These are phyloP conservation scores for Trichogramma dendrolimi DNA, from an alignment of 2,888 invertebrate genomes.

Conservation along the genomic window DNA sequence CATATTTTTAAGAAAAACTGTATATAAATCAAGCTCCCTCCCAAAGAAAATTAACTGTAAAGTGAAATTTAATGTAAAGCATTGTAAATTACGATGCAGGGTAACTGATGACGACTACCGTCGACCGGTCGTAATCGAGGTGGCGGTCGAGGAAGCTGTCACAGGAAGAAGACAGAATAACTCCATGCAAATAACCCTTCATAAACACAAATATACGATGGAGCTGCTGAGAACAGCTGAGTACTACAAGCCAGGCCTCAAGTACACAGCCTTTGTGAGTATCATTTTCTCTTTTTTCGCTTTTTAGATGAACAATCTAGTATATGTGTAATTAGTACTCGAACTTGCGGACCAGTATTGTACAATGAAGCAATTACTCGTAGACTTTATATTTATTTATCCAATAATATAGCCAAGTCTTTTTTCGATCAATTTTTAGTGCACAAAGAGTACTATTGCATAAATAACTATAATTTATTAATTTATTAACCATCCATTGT, in stretches of 20 bases:
- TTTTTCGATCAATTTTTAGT: not conserved
- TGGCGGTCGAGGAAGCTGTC: slow-evolving; percentile 83
- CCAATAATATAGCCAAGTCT: not conserved
- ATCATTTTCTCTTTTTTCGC: slow-evolving; percentile 7
- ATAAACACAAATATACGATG: slow-evolving; percentile 72
- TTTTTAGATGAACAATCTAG: not conserved
- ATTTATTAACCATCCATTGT: too few relatives aligned
- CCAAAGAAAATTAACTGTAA: slow-evolving; percentile 6
- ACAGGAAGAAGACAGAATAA: slow-evolving; percentile 82
- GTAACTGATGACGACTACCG: slow-evolving; percentile 78
- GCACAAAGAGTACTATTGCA: too few relatives aligned
- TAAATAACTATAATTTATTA: too few relatives aligned
- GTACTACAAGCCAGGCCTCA: slow-evolving; percentile 83
- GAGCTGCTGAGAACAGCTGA: slow-evolving; percentile 76
- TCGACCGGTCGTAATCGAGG: slow-evolving; percentile 78
- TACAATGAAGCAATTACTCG: too few relatives aligned
- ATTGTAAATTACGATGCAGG: slow-evolving; percentile 45
- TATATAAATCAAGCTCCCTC: not conserved
- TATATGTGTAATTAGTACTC: not conserved
- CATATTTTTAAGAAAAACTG: too few relatives aligned
- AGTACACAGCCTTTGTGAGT: slow-evolving; percentile 76
- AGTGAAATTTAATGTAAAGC: not conserved
- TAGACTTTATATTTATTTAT: not conserved
- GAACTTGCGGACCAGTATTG: too few relatives aligned
- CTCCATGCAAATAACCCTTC: slow-evolving; percentile 68